Evolutionary conservation across 2,797 vertebrate species (phyloP).

Genomic region (Sebastolobus altivelis): DNA sequence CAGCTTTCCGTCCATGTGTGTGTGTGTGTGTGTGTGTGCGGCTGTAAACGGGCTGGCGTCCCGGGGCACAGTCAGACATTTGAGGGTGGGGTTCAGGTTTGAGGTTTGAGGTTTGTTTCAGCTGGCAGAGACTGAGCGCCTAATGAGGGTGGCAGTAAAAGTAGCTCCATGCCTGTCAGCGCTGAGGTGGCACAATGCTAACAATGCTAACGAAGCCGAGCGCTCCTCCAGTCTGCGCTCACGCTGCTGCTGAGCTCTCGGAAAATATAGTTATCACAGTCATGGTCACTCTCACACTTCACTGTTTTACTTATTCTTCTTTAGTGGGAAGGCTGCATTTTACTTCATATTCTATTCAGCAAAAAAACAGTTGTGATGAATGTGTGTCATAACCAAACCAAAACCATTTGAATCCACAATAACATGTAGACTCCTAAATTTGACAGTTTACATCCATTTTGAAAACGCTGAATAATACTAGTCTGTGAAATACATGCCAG

Average conservation of each 20-base stretch:
- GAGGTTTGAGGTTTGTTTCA: constrained; percentile 60
- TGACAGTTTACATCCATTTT: no score
- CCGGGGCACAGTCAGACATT: constrained; percentile 38
- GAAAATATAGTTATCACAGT: constrained; percentile 5
- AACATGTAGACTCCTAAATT: not conserved
- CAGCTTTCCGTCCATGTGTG: constrained; percentile 9
- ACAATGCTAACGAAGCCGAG: constrained; percentile 52
- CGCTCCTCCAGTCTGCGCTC: constrained; percentile 14
- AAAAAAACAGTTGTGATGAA: not conserved
- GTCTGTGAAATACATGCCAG: not conserved
- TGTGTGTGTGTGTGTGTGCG: constrained; percentile 15
- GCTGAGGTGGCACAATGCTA: constrained; percentile 73
- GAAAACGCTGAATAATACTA: no score
- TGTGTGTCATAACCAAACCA: not conserved
- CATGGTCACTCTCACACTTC: constrained; percentile 11
- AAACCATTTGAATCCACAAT: not conserved
- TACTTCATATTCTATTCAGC: not conserved
- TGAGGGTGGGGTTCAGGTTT: constrained; percentile 61
- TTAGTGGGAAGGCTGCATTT: not conserved
- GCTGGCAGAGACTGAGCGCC: constrained; percentile 50
- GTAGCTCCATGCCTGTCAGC: constrained; percentile 63
- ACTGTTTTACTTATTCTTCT: not conserved
- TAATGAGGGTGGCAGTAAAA: constrained; percentile 77
- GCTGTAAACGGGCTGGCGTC: constrained; percentile 36
- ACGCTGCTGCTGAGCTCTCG: constrained; percentile 22